These are phyloP conservation scores for Alcis repandata DNA, from an alignment of 2,888 invertebrate species.

Conservation along the genomic window DNA sequence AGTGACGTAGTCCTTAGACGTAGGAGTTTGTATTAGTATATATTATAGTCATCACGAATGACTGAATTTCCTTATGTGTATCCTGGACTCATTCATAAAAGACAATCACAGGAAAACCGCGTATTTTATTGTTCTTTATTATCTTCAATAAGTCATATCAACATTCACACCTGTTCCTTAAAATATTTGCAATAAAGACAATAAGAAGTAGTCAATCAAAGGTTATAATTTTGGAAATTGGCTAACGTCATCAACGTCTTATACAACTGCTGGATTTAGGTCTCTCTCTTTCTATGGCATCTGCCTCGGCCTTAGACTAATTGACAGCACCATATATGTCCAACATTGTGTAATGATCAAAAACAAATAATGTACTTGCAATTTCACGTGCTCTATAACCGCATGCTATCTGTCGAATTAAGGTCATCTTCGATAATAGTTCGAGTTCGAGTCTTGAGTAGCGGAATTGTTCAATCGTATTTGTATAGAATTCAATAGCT, in stretches of 20 bases:
- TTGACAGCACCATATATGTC: not conserved
- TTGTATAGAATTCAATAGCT: conserved; percentile 18
- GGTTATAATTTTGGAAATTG: no score
- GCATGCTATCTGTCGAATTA: conserved; percentile 22
- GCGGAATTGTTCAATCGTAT: conserved; percentile 29
- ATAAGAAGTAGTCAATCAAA: no score
- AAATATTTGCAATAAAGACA: no score
- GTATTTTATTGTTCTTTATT: not conserved
- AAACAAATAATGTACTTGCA: not conserved
- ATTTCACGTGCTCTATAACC: conserved; percentile 6
- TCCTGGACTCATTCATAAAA: not conserved
- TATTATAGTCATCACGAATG: not conserved
- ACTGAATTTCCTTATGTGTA: no score
- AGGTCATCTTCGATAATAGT: conserved; percentile 33
- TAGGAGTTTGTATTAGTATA: no score
- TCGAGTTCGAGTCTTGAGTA: conserved; percentile 21
- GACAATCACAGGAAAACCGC: not conserved
- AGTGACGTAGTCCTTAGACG: no score
- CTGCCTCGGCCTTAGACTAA: no score
- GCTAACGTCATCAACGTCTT: not conserved
- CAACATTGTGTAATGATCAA: conserved; percentile 4
- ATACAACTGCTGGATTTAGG: no score
- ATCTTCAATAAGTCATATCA: not conserved
- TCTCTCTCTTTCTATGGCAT: no score
- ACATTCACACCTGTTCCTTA: no score